These are phyloP conservation scores for Brachyrhaphis roseni DNA, from an alignment of 2,797 vertebrate genomes.

Conservation along the genomic window DNA sequence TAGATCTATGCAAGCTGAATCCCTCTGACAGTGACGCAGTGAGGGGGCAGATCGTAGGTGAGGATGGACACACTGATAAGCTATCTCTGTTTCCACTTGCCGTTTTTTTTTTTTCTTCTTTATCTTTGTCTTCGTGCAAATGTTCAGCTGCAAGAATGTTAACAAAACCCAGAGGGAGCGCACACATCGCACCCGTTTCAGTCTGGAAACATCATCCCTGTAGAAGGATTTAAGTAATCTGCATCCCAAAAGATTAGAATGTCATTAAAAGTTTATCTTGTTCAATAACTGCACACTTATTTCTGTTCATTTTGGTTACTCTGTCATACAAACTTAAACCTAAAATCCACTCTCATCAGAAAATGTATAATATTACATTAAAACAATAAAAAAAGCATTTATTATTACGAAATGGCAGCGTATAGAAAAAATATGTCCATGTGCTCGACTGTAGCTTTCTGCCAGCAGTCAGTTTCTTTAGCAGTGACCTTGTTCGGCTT, in stretches of 20 bases:
- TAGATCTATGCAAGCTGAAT: conserved; percentile 99
- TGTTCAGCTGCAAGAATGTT: background rate
- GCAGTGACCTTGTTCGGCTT: background rate
- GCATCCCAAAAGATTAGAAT: background rate
- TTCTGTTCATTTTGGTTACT: too few species aligned
- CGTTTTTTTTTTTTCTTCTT: too few species aligned
- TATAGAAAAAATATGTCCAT: background rate
- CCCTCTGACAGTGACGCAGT: conserved; percentile 96
- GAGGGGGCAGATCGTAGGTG: conserved; percentile 97
- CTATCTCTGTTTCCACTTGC: conserved; percentile 6
- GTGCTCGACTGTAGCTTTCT: background rate
- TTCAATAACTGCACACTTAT: background rate
- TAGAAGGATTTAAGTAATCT: background rate
- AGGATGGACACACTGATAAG: conserved; percentile 62
- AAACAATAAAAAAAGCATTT: background rate
- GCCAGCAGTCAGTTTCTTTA: background rate
- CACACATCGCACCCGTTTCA: background rate
- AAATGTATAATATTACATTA: background rate
- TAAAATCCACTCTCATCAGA: background rate
- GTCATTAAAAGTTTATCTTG: background rate
- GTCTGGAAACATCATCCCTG: background rate
- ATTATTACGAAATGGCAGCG: background rate
- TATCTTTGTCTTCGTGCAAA: background rate
- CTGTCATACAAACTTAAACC: background rate
- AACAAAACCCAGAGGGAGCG: background rate